Evolutionary conservation across 2,113 vertebrate species (phyloP).

Genomic region (Callospermophilus lateralis): DNA sequence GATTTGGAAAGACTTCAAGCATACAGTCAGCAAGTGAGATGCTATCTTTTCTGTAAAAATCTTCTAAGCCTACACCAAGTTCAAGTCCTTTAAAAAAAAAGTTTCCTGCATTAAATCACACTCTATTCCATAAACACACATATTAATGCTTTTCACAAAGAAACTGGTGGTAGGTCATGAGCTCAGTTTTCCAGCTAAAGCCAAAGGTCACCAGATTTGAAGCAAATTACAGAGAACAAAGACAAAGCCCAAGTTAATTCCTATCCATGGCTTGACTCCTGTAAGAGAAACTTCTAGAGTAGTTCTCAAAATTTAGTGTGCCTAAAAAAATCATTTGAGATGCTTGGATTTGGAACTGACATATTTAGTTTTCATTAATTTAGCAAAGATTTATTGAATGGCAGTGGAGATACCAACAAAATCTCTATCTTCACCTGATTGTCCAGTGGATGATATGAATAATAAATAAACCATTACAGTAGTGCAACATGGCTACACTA

Average conservation of each 20-base stretch:
- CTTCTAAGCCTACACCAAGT: not conserved
- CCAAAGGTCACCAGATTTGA: conserved; percentile 34
- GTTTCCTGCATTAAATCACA: not conserved
- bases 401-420: not conserved
- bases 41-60: conserved; percentile 14
- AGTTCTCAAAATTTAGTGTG: not conserved
- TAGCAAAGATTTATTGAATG: conserved; percentile 9
- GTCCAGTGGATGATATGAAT: not conserved
- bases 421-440: not conserved
- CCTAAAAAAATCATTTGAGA: not conserved
- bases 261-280: not conserved
- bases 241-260: conserved; percentile 5
- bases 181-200: conserved; percentile 14
- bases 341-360: not conserved
- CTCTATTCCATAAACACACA: not conserved
- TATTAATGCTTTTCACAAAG: not conserved
- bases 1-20: conserved; percentile 23
- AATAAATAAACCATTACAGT: not conserved
- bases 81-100: conserved; percentile 33
- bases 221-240: conserved; percentile 54
- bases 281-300: not conserved
- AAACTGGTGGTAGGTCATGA: not conserved
- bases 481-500: not conserved
- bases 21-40: not conserved
- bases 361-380: not conserved